Base-by-base conservation (phyloP, 2,888 invertebrate genomes). In the Criorhina ranunculi region DNA sequence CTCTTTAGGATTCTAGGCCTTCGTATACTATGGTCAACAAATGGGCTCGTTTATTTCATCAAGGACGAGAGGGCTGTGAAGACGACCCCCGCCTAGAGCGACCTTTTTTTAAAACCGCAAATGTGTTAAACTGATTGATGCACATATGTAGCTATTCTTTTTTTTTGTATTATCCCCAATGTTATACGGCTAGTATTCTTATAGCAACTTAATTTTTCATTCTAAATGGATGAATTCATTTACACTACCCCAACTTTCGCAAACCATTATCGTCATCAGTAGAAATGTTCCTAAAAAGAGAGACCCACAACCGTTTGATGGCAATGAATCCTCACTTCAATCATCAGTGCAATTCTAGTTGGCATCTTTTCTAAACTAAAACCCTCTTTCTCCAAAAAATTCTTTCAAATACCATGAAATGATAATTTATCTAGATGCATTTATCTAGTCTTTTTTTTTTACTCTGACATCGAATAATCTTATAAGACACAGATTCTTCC, bases 391-490 rank as follows among this genome's bases (percentile, higher is more conserved):
- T 17, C 8, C 44, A 12, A 60, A 35, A 29, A 29, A 49, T 19
- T 33, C 62, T 44, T 15, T 9, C 15, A 2, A 66, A 40, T 8
- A 64, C 64, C 33, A 31, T 15, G 37, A 66, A 55, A 62, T 53
- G 9, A 57, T 75, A 29, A 49, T 49, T 40, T 53, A 60, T 49
- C 57, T 17, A 46, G 33, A 33, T 33, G 17, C 57, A 60, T 55
- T 53, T 15, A 59, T 75, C 37, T 73, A 66, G 59, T 76, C 62
- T 46, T 64, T 67, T 40, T 66, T 46, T 64, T 67, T 40, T 66
- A 8, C 57, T 37, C 57, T 57, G 81, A 57, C 69, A 76, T 55
- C 24, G 40, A 69, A 55, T 64, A 75, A 57, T 76, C 81, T 55
- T 76, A 42, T 81, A 64, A 57, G 70, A 81, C 37, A 44, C 35